A percentile compares a stretch with the other conserved stretches of the same genome.
phyloP scores from a whole-genome alignment of 1,140 invertebrate species.

The Stegodyphus dumicola region DNA sequence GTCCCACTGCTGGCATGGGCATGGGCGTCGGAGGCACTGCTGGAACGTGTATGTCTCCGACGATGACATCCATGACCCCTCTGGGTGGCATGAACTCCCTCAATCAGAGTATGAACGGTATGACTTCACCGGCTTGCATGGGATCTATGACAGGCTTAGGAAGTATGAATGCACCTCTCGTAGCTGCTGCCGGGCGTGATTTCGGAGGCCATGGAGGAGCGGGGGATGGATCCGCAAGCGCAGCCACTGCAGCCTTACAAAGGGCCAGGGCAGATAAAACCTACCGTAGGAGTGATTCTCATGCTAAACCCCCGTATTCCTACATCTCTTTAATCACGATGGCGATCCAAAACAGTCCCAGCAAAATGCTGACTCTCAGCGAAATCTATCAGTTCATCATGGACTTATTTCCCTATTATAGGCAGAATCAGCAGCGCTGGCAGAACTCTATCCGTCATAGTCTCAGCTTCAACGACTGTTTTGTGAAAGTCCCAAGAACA shows the following conservation, averaged over 20 bases:
- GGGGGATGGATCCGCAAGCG: constrained; percentile 73
- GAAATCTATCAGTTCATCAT: constrained; percentile 99
- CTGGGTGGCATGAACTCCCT: constrained; percentile 69
- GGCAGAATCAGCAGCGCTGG: constrained; percentile 97
- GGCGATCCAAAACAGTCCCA: constrained; percentile 97
- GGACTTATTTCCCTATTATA: constrained; percentile 98
- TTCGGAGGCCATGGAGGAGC: constrained; percentile 66
- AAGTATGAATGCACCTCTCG: constrained; percentile 64
- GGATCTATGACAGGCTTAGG: constrained; percentile 71
- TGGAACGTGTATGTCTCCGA: constrained; percentile 77
- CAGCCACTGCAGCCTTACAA: constrained; percentile 77
- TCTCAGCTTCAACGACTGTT: constrained; percentile 98
- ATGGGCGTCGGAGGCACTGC: constrained; percentile 68
- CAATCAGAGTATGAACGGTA: constrained; percentile 67
- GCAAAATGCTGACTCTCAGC: constrained; percentile 95
- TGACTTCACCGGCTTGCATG: constrained; percentile 65
- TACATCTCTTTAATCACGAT: constrained; percentile 99
- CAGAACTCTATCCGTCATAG: constrained; percentile 97
- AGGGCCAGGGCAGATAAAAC: constrained; percentile 80
- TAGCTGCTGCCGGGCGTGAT: constrained; percentile 63
- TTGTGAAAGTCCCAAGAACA: constrained; percentile 97
- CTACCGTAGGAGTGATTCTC: constrained; percentile 91
- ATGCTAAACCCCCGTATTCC: constrained; percentile 98
- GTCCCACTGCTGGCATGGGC: constrained; percentile 66
- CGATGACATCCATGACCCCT: constrained; percentile 67